Conservation (phyloP, 2,888 invertebrate species). For the Argyra leucocephala region DNA sequence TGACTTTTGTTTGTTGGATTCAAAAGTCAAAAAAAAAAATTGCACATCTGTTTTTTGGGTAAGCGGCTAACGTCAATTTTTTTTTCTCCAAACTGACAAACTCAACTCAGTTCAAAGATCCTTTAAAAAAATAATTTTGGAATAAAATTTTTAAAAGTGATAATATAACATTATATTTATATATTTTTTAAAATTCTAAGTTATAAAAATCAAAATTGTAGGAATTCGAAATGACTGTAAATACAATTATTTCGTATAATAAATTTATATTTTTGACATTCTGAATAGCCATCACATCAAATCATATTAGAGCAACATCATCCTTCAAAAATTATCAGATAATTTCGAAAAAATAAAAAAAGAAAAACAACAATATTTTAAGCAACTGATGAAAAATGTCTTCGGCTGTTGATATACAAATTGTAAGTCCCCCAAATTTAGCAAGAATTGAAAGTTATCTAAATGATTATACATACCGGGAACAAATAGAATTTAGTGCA, state of each 20-base stretch:
- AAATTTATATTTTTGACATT: not conserved
- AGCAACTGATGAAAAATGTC: slow-evolving; percentile 28
- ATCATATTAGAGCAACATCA: slow-evolving; percentile 2
- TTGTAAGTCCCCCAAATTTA: slow-evolving; percentile 58
- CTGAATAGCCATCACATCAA: slow-evolving; percentile 2
- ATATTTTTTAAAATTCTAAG: not conserved
- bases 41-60: not conserved
- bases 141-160: not conserved
- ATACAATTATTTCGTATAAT: not conserved
- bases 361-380: not conserved
- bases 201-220: not conserved
- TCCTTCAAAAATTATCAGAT: slow-evolving; percentile 1
- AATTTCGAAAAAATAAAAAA: not conserved
- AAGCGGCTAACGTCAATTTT: slow-evolving; percentile 4
- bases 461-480: slow-evolving; percentile 79
- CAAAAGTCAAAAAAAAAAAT: not conserved
- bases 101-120: not conserved
- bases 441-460: slow-evolving; percentile 71
- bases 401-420: slow-evolving; percentile 58
- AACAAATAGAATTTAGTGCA: slow-evolving; percentile 80
- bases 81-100: not conserved
- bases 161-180: not conserved
- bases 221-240: not conserved
- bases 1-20: not conserved
- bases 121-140: not conserved